A percentile compares a stretch with the other conserved stretches of the same genome.
These are phyloP conservation scores for Yponomeuta evonymella DNA, from an alignment of 2,888 invertebrate genomes.

Conservation along the genomic window DNA sequence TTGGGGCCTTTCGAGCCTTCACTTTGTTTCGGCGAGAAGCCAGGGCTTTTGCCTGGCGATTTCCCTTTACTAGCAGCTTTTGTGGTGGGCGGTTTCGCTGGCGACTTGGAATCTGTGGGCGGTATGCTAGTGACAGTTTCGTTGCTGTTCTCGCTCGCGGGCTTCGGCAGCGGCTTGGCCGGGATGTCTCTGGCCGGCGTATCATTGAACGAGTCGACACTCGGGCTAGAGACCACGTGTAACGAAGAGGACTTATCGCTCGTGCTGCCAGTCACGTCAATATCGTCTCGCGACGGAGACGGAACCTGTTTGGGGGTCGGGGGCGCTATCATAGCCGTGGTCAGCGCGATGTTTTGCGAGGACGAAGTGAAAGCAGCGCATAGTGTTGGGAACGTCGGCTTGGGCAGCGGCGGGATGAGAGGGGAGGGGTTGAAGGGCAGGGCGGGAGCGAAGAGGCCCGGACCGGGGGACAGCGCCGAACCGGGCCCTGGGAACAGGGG, in stretches of 20 bases:
- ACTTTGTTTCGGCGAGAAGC: conserved; percentile 78
- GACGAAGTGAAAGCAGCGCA: conserved; percentile 89
- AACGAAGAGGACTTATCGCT: conserved; percentile 35
- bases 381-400: conserved; percentile 78
- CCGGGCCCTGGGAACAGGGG: conserved; percentile 29
- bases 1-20: conserved; percentile 34
- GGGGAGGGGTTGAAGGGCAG: conserved; percentile 78
- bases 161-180: background rate
- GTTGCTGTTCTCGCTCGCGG: background rate
- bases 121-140: background rate
- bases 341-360: conserved; percentile 87
- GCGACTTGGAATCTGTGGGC: conserved; percentile 46
- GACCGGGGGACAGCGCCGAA: background rate
- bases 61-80: conserved; percentile 74
- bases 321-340: conserved; percentile 84
- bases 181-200: conserved; percentile 21
- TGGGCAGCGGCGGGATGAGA: conserved; percentile 78
- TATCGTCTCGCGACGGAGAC: conserved; percentile 29
- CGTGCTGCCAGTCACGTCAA: conserved; percentile 28
- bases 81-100: conserved; percentile 69
- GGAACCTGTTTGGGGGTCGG: conserved; percentile 71
- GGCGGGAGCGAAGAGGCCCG: conserved; percentile 67
- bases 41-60: conserved; percentile 82
- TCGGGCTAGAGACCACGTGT: conserved; percentile 54
- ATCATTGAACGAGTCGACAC: conserved; percentile 55